Percentiles rank a stretch among this genome's conserved stretches.
phyloP scores from a whole-genome alignment of 1,140 invertebrate species.

The Lerema accius region DNA sequence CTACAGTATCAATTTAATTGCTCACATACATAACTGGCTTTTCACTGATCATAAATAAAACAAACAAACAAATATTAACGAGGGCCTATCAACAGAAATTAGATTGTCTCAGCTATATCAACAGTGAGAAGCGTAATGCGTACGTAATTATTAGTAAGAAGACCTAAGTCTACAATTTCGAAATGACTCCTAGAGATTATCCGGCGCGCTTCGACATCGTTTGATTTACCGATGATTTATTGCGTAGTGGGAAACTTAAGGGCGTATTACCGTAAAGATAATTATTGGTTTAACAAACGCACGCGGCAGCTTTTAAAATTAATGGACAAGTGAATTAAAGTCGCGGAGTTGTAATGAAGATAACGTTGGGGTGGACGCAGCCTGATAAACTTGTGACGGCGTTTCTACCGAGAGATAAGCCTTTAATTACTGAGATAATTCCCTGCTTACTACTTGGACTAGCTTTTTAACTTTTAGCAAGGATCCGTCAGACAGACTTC shows the following conservation, averaged over 20 bases:
- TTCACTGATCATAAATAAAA: not conserved
- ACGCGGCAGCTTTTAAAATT: slow-evolving; percentile 74
- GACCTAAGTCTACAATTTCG: slow-evolving; percentile 55
- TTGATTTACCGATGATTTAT: slow-evolving; percentile 70
- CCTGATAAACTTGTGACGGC: slow-evolving; percentile 73
- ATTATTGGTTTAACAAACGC: slow-evolving; percentile 71
- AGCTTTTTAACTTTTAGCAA: slow-evolving; percentile 51
- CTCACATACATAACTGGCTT: too few species aligned
- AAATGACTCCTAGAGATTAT: slow-evolving; percentile 47
- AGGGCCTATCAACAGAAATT: not conserved
- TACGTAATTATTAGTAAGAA: slow-evolving; percentile 50
- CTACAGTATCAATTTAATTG: too few species aligned
- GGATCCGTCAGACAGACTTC: slow-evolving; percentile 28
- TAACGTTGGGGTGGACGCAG: slow-evolving; percentile 63
- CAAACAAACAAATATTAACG: not conserved
- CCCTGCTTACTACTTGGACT: slow-evolving; percentile 45
- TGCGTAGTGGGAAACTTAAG: slow-evolving; percentile 50
- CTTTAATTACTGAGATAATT: slow-evolving; percentile 75
- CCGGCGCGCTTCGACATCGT: slow-evolving; percentile 46
- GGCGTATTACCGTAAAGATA: slow-evolving; percentile 67
- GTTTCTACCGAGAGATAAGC: slow-evolving; percentile 63
- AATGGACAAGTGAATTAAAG: slow-evolving; percentile 77
- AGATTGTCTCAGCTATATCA: slow-evolving; percentile 9
- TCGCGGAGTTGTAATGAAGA: slow-evolving; percentile 74
- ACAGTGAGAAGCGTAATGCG: slow-evolving; percentile 9